Conservation (phyloP, 2,797 vertebrate genomes). For the Garrulus glandarius region DNA sequence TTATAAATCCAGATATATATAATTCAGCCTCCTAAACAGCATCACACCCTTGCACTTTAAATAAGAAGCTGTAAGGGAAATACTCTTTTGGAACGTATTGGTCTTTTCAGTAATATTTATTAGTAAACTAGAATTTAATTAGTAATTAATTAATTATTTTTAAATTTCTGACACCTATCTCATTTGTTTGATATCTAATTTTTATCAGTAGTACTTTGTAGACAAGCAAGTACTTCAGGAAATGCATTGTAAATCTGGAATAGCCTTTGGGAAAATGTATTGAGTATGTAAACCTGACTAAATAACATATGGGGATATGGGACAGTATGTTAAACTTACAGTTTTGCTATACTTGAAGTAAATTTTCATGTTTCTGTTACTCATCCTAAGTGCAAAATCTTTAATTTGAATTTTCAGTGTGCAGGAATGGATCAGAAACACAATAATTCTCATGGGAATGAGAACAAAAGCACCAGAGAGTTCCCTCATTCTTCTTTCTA, state of each 20-base stretch:
- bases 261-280: slow-evolving; percentile 27
- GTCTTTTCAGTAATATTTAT: slow-evolving; percentile 69
- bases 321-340: not conserved
- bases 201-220: slow-evolving; percentile 59
- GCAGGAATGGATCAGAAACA: not conserved
- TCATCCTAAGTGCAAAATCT: not conserved
- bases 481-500: not conserved
- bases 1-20: slow-evolving; percentile 62
- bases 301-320: not conserved
- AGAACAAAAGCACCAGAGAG: not conserved
- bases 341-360: not conserved
- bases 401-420: not conserved
- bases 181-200: slow-evolving; percentile 64
- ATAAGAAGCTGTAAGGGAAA: slow-evolving; percentile 46
- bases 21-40: slow-evolving; percentile 58
- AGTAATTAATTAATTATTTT: slow-evolving; percentile 62
- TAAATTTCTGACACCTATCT: slow-evolving; percentile 56
- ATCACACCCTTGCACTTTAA: slow-evolving; percentile 15
- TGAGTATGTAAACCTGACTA: slow-evolving; percentile 1
- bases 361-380: not conserved
- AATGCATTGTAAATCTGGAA: slow-evolving; percentile 6
- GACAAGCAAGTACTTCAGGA: slow-evolving; percentile 43
- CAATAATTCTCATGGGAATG: not conserved
- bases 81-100: slow-evolving; percentile 41
- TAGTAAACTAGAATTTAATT: slow-evolving; percentile 52